Base-by-base conservation (phyloP, 2,888 invertebrate genomes). In the Arge pagana region DNA sequence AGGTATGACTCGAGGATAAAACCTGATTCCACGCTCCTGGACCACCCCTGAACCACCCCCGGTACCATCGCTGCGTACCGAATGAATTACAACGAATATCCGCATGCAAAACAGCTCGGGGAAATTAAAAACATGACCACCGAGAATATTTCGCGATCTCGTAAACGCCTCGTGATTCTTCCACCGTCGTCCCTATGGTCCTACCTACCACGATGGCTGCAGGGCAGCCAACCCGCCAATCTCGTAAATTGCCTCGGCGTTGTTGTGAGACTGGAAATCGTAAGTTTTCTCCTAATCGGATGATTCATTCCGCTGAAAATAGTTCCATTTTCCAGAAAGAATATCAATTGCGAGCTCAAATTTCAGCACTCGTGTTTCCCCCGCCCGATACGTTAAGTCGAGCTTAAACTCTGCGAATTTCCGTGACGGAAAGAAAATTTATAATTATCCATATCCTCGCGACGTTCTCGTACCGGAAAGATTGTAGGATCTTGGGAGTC, bases 51-150 rank as follows among this genome's bases (percentile, higher is more conserved):
- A 45, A 35, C 33, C 24, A 33, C 23, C 21, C 24, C 33, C 45
- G 23, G 52, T 54, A 55, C 55, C 54, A 55, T 37, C 57, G 53
- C 58, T 50, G 45, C 41, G 36, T 43, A 56, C 36, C 56, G 65
- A 64, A 65, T 67, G 65, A 67, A 68, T 67, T 68, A 67, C 67
- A 59, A 62, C 52, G 64, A 66, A 68, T 67, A 67, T 67, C 67
- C 66, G 65, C 64, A 68, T 67, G 65, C 64, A 66, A 68, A 67
- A 66, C 66, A 63, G 63, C 33, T 56, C 48, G 56, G 63, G 61
- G 66, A 67, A 67, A 67, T 67, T 67, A 67, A 67, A 67, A 67
- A 66, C 63, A 67, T 65, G 65, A 67, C 66, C 66, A 65, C 55
- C n/a, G n/a, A n/a, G n/a, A n/a, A n/a, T n/a, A n/a, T n/a, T n/a